Conservation (phyloP, 2,113 vertebrate genomes). For the Gymnorhina tibicen region DNA sequence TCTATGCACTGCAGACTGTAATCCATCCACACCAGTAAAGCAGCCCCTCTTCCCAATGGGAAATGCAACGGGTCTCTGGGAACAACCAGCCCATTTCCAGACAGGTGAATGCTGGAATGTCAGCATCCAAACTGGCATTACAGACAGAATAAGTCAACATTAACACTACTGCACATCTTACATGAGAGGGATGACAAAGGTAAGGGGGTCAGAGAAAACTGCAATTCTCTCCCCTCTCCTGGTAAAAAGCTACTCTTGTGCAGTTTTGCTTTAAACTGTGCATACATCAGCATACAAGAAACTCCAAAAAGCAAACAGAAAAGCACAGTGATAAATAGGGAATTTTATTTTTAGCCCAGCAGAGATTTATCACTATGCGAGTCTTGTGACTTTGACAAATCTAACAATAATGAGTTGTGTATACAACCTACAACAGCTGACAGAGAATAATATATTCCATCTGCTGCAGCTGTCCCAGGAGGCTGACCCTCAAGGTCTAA, state of each 20-base stretch:
- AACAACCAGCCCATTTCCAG: neutral
- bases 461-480: conserved; percentile 65
- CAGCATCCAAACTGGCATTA: neutral
- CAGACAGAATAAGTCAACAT: neutral
- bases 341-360: neutral
- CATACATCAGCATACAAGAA: neutral
- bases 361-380: conserved; percentile 57
- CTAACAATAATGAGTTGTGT: conserved; percentile 69
- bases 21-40: neutral
- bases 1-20: neutral
- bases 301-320: neutral
- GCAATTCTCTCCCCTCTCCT: neutral
- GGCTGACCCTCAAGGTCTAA: conserved; percentile 57
- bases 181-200: neutral
- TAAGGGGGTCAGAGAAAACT: neutral
- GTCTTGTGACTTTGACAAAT: conserved; percentile 63
- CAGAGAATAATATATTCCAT: conserved; percentile 72
- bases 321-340: neutral
- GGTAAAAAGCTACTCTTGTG: neutral
- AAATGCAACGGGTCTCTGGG: neutral
- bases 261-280: neutral
- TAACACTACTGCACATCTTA: neutral
- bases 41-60: neutral
- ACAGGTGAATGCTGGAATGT: neutral
- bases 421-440: conserved; percentile 71